Conservation (phyloP, 2,888 invertebrate species). For the Lacanobia oleracea region DNA sequence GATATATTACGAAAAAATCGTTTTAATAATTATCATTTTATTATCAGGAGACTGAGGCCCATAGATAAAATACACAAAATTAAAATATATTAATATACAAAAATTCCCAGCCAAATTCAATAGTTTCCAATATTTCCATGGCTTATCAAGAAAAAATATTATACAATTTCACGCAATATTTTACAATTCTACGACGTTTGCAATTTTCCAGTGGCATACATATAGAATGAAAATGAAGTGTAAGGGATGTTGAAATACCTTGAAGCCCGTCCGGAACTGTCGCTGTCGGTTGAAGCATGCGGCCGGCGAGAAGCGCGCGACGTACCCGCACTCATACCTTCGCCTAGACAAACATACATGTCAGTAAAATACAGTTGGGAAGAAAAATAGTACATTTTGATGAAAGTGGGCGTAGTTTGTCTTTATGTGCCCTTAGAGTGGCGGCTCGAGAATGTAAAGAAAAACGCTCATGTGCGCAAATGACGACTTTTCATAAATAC, state of each 20-base stretch:
- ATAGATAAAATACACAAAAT: too few species aligned
- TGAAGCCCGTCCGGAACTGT: conserved; percentile 88
- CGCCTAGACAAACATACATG: conserved; percentile 30
- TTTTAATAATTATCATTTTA: too few species aligned
- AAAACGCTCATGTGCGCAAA: too few species aligned
- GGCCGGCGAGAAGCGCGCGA: conserved; percentile 84
- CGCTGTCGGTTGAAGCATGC: conserved; percentile 86
- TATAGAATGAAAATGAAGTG: not conserved
- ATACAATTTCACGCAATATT: too few species aligned
- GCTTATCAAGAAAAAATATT: too few species aligned
- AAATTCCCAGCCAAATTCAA: too few species aligned
- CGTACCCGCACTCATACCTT: conserved; percentile 77
- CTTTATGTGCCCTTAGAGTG: not conserved
- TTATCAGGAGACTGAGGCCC: too few species aligned
- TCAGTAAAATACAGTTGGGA: not conserved
- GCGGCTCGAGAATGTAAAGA: not conserved
- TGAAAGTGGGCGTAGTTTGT: not conserved
- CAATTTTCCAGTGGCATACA: not conserved
- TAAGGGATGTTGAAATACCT: conserved; percentile 76
- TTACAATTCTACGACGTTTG: too few species aligned
- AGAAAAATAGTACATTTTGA: not conserved
- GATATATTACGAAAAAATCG: too few species aligned
- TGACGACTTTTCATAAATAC: too few species aligned
- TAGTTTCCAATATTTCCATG: too few species aligned
- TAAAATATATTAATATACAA: too few species aligned